A percentile compares a stretch with the other conserved stretches of the same genome.
phyloP scores from a whole-genome alignment of 2,797 vertebrate species.

The Xiphophorus birchmanni region DNA sequence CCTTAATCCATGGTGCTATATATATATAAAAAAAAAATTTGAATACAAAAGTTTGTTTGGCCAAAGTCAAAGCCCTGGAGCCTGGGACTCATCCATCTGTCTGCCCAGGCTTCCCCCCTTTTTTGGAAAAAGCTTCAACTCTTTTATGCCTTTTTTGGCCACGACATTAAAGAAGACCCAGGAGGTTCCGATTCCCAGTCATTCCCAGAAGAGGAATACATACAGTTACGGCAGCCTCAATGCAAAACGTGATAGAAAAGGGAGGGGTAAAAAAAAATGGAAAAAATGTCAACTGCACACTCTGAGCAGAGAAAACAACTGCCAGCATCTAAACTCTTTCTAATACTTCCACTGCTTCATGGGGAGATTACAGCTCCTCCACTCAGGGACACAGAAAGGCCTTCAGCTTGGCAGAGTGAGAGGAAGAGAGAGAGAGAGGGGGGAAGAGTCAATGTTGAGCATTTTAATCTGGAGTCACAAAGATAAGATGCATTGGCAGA shows the following conservation, averaged over 20 bases:
- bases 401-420: conserved; percentile 73
- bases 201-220: conserved; percentile 69
- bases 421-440: conserved; percentile 55
- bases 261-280: not conserved
- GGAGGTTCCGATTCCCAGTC: conserved; percentile 70
- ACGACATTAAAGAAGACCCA: conserved; percentile 69
- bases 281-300: conserved; percentile 19
- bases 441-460: conserved; percentile 70
- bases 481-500: conserved; percentile 83
- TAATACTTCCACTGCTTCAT: conserved; percentile 71
- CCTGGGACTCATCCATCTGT: conserved; percentile 69
- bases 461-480: conserved; percentile 81
- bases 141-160: conserved; percentile 65
- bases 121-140: conserved; percentile 52
- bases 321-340: conserved; percentile 35
- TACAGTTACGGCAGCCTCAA: conserved; percentile 61
- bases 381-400: conserved; percentile 81
- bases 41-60: conserved; percentile 80
- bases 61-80: conserved; percentile 76
- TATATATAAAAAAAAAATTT: conserved; percentile 56
- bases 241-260: conserved; percentile 41
- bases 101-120: conserved; percentile 66
- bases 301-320: conserved; percentile 34
- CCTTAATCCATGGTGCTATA: conserved; percentile 74
- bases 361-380: conserved; percentile 82